phyloP scores from a whole-genome alignment of 1,140 invertebrate genomes.

The Potamilus streckersoni region DNA sequence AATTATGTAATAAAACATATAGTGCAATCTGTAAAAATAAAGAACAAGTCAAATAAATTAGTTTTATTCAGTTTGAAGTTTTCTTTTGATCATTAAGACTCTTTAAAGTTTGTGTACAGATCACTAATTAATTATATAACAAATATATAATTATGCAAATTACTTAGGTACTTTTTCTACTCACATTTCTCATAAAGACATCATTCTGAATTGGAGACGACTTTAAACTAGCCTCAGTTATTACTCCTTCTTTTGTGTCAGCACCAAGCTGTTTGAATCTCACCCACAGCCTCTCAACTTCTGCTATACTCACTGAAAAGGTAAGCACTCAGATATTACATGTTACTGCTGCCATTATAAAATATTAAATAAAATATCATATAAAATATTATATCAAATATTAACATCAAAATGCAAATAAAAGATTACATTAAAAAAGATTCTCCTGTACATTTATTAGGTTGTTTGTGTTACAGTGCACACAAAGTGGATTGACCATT shows the following conservation, averaged over 20 bases:
- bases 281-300: conserved; percentile 63
- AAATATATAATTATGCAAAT: no score
- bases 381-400: not conserved
- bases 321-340: not conserved
- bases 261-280: conserved; percentile 63
- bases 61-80: no score
- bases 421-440: not conserved
- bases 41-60: no score
- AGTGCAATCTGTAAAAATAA: no score
- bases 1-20: no score
- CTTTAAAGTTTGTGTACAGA: no score
- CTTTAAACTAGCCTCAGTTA: conserved; percentile 37
- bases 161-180: not conserved
- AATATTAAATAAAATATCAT: not conserved
- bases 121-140: no score
- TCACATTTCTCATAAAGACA: conserved; percentile 59
- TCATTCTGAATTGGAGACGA: conserved; percentile 41
- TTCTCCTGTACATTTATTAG: not conserved
- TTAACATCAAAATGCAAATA: not conserved
- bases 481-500: not conserved
- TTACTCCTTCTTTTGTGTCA: conserved; percentile 46
- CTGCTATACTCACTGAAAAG: conserved; percentile 61
- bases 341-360: not conserved
- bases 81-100: no score
- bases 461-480: not conserved